phyloP scores from a whole-genome alignment of 2,797 vertebrate genomes.

The Catamblyrhynchus diadema region DNA sequence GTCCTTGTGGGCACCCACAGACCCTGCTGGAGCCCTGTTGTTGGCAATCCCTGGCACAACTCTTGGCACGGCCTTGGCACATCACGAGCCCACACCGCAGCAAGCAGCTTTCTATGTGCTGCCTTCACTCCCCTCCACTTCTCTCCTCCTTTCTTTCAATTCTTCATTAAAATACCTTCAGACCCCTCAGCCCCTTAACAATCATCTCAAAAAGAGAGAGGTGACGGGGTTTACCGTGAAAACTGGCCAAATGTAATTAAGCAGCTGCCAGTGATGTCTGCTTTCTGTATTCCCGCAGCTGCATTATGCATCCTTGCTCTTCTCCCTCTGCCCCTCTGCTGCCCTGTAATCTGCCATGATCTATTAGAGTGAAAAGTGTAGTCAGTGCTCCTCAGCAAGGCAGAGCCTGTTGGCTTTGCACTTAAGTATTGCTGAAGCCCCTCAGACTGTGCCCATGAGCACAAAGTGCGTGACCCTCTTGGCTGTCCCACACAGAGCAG shows the following conservation, averaged over 20 bases:
- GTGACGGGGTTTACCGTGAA: neutral
- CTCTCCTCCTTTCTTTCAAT: neutral
- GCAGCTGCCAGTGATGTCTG: neutral
- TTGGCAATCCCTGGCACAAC: neutral
- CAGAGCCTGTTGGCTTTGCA: neutral
- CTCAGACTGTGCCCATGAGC: neutral
- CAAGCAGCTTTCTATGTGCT: neutral
- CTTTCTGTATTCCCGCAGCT: neutral
- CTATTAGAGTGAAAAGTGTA: neutral
- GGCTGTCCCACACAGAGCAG: neutral
- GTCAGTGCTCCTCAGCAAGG: neutral
- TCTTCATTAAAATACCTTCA: neutral
- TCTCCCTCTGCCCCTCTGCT: neutral
- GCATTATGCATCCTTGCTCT: neutral
- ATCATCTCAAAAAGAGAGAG: neutral
- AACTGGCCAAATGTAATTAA: conserved; percentile 5
- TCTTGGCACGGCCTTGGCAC: neutral
- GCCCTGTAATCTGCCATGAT: neutral
- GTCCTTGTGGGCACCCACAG: neutral
- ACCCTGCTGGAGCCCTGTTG: neutral
- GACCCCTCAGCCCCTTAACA: neutral
- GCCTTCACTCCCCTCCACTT: neutral
- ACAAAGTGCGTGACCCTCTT: fast-evolving
- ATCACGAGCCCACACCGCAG: neutral
- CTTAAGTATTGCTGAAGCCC: neutral